Evolutionary conservation across 2,113 vertebrate genomes (phyloP).

Genomic region (Calyptomena viridis): DNA sequence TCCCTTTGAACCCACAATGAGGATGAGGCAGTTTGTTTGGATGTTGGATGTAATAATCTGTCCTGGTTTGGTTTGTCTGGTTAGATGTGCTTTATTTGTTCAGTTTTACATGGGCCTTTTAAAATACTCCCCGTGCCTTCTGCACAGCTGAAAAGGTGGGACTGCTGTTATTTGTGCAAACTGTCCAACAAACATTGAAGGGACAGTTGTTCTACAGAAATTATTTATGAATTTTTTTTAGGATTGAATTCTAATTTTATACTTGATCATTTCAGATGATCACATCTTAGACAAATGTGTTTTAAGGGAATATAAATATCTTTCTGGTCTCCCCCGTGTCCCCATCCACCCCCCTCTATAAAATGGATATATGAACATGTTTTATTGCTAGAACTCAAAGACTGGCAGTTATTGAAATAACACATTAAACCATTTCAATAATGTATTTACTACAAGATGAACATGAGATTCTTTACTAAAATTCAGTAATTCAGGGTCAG

Average conservation of each 20-base stretch:
- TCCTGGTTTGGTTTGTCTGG: not conserved
- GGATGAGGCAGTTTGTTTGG: constrained; percentile 84
- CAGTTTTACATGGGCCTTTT: not conserved
- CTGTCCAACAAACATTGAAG: not conserved
- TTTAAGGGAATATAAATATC: not conserved
- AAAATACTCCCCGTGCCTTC: not conserved
- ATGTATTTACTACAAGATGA: not conserved
- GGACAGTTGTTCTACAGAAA: not conserved
- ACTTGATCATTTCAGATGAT: not conserved
- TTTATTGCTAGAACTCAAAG: not conserved
- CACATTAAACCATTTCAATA: not conserved
- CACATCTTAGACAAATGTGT: not conserved
- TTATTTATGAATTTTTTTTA: not conserved
- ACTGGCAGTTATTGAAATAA: not conserved
- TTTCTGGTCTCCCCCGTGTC: not conserved
- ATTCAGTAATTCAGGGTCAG: not conserved
- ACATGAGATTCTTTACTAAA: not conserved
- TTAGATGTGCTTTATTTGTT: not conserved
- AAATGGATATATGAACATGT: not conserved
- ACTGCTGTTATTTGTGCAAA: not conserved
- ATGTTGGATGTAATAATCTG: constrained; percentile 79
- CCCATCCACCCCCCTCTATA: not conserved
- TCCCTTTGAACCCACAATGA: constrained; percentile 76
- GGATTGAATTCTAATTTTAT: not conserved
- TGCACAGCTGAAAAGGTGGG: not conserved